Base-by-base conservation (phyloP, 2,888 invertebrate species). In the Steinernema scapterisci region DNA sequence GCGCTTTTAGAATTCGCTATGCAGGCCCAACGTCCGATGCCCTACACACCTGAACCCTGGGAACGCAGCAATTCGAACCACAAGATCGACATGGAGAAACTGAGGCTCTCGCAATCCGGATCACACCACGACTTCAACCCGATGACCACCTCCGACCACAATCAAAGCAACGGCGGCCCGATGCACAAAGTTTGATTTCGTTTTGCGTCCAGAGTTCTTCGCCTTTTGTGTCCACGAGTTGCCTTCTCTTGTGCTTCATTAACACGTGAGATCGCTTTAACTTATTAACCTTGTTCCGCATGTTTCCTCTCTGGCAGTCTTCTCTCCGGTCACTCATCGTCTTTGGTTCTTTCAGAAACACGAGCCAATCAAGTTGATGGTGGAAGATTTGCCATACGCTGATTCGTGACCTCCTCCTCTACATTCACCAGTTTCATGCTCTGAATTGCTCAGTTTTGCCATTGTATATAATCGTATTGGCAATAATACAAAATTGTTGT, bases 371-470 rank as follows among this genome's bases (percentile, higher is more conserved):
- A 85, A 83, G 74, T 77, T 85, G 70, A 77, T 83, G 75, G 83
- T 85, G 71, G 85, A 84, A 72, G 84, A 85, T 76, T 81, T 85
- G 56, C 84, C 85, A 72, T 85, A 85, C 77, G 82, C 80, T 75
- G 85, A 85, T 31, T 63, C 63, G 63, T 63, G 63, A 63, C 63
- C 63, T 63, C 52, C 52, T 38, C 48, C 19, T 23, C 54, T 48
- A n/a, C 48, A 11, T 54, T 25, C 54, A 54, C 9, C 38, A 54
- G 54, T 54, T 54, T 54, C 54, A 19, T 19, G 19, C 13, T 25
- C 5, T 25, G 54, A 54, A 54, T 63, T 63, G 63, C 63, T 63
- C 63, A 63, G 16, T 25, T 13, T 25, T 63, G 63, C 63, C 63
- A 9, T 31, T 63, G 63, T 63, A 63, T 63, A 63, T 63, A 63